Base-by-base conservation (phyloP, 2,113 vertebrate genomes). In the Tenebrosternarchus preto region DNA sequence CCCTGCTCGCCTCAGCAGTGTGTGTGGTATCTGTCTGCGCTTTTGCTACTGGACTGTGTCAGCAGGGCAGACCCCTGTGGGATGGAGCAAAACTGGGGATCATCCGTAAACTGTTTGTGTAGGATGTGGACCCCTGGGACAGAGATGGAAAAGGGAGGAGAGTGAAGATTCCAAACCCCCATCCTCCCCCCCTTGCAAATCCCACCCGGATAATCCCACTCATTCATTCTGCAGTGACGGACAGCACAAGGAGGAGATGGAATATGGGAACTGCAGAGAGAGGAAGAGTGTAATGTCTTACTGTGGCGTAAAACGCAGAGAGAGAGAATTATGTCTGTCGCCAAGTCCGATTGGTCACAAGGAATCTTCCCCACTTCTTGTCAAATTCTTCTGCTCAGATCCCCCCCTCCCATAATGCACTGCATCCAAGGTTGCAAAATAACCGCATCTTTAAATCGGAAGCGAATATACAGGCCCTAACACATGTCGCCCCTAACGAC, bases 31-130 rank as follows among this genome's bases (percentile, higher is more conserved):
- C 33, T 46, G 9, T 20, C 24, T 61, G 77, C 24, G 33, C 43
- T 29, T 27, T 24, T 57, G 46, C 57, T 46, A 71, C 33, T 64
- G 11, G 8, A 50, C 11, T 5, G 12, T 27, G 17, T 70, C 53
- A 59, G 76, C 24, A 67, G 27, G 20, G 29, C 73, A 5, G 20
- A 83, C 88, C 91, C 91, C 91, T 91, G 72, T 84, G 91, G 89
- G 46, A 5, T 29, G 31, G 59, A 20, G 22, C 17, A 53, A 22
- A 29, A 19, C 17, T 59, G 79, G 1, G 15, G 88, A 89, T 90
- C 77, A 79, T 79, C 68, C 72, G 77, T 72, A 72, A 78, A 71
- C 68, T 79, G 67, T 72, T 60, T 71, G 56, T 9, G 11, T 63
- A 56, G 63, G 20, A 71, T 25, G 6, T 50, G 56, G 56, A 68